Evolutionary conservation across 2,888 invertebrate species (phyloP), one percentile per base, ranked within the genome.

Genomic region (Tachina fera): DNA sequence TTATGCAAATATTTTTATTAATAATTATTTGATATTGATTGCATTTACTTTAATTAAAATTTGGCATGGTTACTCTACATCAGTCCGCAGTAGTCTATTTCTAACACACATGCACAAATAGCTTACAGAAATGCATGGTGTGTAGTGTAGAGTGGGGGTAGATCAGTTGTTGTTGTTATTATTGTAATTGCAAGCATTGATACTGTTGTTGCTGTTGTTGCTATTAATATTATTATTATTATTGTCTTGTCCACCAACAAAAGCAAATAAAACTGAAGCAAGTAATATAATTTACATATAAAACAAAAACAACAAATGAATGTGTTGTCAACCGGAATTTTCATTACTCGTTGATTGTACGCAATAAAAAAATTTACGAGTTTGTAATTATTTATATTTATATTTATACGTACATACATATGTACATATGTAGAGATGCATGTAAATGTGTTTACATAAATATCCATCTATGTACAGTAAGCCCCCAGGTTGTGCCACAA

Each of bases 241-340:
- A 67, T 74, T 47, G 82, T 82, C 65, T 68, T 51, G 51, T 56
- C 43, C 53, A 72, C 47, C 19, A 60, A 76, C 56, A 61, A 63
- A 45, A 81, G 60, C 43, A 67, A 65, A 47, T 49, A 49, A 53
- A 53, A 71, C 53, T 41, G 11, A 41, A 47, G 22, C 31, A 58
- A 71, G 53, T 10, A 45, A 53, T 43, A 67, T 13, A 74, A 56
- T 39, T 31, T 31, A 76, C 56, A 68, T 51, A 63, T 41, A 68
- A 49, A 49, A 41, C 68, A 61, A 31, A 61, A 61, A 65, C 63
- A 67, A 72, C 58, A 79, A 74, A 60, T 39, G 61, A 61, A 74
- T 72, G 82, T 83, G 85, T 85, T 85, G 85, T 85, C 82, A 85
- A 85, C 85, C 83, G 85, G 85, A 85, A 83, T 85, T 74, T 83